Conservation (phyloP, 1,140 invertebrate genomes). For the Cydia fagiglandana region DNA sequence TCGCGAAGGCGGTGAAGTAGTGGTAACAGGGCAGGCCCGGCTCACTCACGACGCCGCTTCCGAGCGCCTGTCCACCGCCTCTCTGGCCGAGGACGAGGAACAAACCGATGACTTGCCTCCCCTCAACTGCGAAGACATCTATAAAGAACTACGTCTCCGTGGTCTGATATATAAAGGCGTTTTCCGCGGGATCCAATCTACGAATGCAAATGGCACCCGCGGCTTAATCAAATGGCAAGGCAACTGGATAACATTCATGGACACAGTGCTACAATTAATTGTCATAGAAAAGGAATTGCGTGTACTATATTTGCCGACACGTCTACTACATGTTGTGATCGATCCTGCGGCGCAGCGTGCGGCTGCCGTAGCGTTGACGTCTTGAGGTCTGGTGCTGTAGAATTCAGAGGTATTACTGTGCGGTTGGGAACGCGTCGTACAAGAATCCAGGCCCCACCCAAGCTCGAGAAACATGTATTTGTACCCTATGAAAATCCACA, state of each 20-base stretch:
- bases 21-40: conserved; percentile 88
- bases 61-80: conserved; percentile 76
- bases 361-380: conserved; percentile 86
- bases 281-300: conserved; percentile 83
- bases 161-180: conserved; percentile 96
- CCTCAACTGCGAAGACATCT: conserved; percentile 88
- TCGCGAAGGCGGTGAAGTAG: conserved; percentile 90
- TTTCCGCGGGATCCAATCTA: conserved; percentile 89
- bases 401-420: conserved; percentile 94
- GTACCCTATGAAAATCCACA: conserved; percentile 85
- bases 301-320: conserved; percentile 92
- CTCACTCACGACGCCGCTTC: conserved; percentile 74
- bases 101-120: conserved; percentile 64
- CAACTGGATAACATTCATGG: conserved; percentile 96
- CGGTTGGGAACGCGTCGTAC: conserved; percentile 91
- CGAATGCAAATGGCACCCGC: conserved; percentile 83
- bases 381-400: conserved; percentile 91
- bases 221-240: conserved; percentile 89
- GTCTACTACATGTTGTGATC: conserved; percentile 89
- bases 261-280: conserved; percentile 96
- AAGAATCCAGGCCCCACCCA: conserved; percentile 85
- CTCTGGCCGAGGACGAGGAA: conserved; percentile 54
- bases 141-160: conserved; percentile 94
- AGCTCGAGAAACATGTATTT: conserved; percentile 91
- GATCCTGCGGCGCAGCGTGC: conserved; percentile 86